A percentile compares a stretch with the other conserved stretches of the same genome.
Evolutionary conservation across 2,888 invertebrate species (phyloP).

Genomic region (Amorpha juglandis): DNA sequence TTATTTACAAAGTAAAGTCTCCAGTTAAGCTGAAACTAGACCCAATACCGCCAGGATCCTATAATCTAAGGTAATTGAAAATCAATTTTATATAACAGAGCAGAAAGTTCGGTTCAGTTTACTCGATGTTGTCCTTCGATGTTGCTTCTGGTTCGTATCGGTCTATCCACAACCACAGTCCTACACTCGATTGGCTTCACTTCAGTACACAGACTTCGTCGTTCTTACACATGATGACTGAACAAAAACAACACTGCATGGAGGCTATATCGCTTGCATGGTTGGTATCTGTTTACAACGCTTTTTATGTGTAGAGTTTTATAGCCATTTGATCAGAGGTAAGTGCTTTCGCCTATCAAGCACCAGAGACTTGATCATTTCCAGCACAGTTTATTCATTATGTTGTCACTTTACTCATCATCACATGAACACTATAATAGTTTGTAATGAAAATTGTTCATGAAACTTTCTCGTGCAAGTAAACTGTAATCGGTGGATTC

Average conservation of each 20-base stretch:
- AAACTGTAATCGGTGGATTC: background rate
- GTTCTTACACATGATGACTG: constrained; percentile 58
- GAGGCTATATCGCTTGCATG: constrained; percentile 77
- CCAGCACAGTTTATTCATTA: constrained; percentile 27
- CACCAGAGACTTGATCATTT: constrained; percentile 25
- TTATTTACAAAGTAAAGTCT: background rate
- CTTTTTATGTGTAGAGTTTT: constrained; percentile 79
- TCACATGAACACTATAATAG: constrained; percentile 10
- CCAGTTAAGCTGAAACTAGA: too few relatives aligned
- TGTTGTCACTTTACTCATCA: constrained; percentile 11
- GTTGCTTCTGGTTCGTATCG: constrained; percentile 83
- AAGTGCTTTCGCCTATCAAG: constrained; percentile 48
- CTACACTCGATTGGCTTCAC: constrained; percentile 64
- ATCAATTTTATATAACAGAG: constrained; percentile 17
- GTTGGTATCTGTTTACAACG: constrained; percentile 64
- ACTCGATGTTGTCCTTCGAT: constrained; percentile 81
- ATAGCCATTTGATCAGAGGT: constrained; percentile 40
- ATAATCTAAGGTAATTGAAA: background rate
- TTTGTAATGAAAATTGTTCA: background rate
- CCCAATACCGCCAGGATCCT: background rate
- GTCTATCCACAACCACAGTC: constrained; percentile 75
- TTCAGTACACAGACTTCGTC: constrained; percentile 61
- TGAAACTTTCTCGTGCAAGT: background rate
- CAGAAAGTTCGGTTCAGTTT: constrained; percentile 68
- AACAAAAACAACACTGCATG: constrained; percentile 76